Evolutionary conservation across 37 sponge, comb jelly and placozoan species (phyloP).

Genomic region (Cladorhizidae sp.): DNA sequence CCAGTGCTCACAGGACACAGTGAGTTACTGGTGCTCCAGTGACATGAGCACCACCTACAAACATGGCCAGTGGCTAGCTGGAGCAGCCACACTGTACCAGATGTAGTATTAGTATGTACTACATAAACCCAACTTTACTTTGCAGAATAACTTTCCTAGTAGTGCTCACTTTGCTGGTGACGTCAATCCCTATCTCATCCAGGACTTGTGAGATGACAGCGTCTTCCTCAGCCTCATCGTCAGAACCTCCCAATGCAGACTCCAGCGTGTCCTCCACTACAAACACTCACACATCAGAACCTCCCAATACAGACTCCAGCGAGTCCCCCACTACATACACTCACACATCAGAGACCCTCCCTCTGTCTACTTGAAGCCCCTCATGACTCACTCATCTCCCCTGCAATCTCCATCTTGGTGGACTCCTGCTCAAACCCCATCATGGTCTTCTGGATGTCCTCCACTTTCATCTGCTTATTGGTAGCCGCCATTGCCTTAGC

Average conservation of each 20-base stretch:
- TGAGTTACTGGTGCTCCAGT: no score
- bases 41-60: no score
- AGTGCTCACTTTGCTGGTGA: slow-evolving; percentile 82
- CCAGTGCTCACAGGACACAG: no score
- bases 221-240: slow-evolving; percentile 96
- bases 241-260: slow-evolving; percentile 82
- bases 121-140: no score
- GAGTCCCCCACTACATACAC: slow-evolving; percentile 87
- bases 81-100: no score
- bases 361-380: no score
- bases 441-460: slow-evolving; percentile 89
- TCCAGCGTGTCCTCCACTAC: slow-evolving; percentile 96
- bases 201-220: slow-evolving; percentile 89
- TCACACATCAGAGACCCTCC: no score
- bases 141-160: no score
- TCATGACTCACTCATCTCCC: slow-evolving; percentile 84
- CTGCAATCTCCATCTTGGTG: slow-evolving; percentile 97
- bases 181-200: slow-evolving; percentile 99
- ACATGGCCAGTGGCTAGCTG: no score
- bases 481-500: slow-evolving; percentile 87
- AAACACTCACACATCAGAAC: slow-evolving; percentile 56
- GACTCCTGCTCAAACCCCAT: slow-evolving; percentile 90
- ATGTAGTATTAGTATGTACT: no score
- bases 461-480: slow-evolving; percentile 88
- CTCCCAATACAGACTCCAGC: slow-evolving; percentile 85